These are phyloP conservation scores for Cephus pulcher DNA, from an alignment of 2,888 invertebrate species.

Conservation along the genomic window DNA sequence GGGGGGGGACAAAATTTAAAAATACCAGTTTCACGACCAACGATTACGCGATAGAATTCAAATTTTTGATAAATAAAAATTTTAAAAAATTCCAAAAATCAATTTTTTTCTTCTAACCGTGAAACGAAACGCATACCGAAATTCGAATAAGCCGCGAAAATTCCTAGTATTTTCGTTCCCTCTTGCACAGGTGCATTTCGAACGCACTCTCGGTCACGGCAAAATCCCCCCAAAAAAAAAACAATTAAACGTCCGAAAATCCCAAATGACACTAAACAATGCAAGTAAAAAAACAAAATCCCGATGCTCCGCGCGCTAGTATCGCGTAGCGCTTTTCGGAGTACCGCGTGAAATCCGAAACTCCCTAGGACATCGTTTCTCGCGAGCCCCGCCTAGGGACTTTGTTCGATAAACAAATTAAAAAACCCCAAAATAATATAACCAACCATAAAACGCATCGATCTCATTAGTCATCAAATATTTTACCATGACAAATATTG, in stretches of 20 bases:
- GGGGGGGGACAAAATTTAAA: neutral
- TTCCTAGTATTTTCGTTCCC: neutral
- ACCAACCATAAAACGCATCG: neutral
- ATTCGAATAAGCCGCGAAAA: neutral
- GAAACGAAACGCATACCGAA: no score
- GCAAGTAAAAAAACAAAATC: neutral
- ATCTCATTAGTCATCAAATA: neutral
- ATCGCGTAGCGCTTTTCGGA: neutral
- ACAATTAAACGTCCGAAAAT: neutral
- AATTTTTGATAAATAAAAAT: neutral
- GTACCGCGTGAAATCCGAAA: neutral
- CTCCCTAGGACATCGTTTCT: neutral
- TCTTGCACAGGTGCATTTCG: no score
- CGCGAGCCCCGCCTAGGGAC: neutral
- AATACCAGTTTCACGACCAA: neutral
- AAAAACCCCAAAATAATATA: no score
- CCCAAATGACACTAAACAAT: neutral
- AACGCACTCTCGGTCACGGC: neutral
- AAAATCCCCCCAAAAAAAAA: neutral
- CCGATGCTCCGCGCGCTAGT: neutral
- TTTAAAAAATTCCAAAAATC: slow-evolving; percentile 10
- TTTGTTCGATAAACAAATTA: neutral
- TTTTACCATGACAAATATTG: neutral
- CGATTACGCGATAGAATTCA: neutral
- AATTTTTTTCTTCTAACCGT: neutral